These are phyloP conservation scores for Antechinus flavipes DNA, from an alignment of 2,113 vertebrate genomes.

Conservation along the genomic window DNA sequence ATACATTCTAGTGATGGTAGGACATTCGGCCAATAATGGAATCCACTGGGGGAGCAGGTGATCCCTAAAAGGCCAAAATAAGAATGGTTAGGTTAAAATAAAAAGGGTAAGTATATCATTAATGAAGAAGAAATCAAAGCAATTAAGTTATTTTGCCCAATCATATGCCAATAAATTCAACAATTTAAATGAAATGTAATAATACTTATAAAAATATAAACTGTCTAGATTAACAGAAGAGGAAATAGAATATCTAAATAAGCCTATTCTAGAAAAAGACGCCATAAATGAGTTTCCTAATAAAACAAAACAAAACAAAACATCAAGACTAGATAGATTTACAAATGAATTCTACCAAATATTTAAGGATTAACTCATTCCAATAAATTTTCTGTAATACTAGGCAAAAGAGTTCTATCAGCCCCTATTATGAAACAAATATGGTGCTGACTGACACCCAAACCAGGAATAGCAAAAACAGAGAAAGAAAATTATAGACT, in stretches of 20 bases:
- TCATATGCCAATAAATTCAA: background rate
- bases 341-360: background rate
- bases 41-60: conserved; percentile 95
- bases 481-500: background rate
- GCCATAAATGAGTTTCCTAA: background rate
- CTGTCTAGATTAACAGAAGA: background rate
- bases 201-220: background rate
- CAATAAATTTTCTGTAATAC: background rate
- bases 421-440: background rate
- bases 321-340: background rate
- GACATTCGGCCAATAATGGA: conserved; percentile 92
- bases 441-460: no score
- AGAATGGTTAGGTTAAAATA: background rate
- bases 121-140: background rate
- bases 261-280: background rate
- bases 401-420: background rate
- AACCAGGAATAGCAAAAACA: background rate
- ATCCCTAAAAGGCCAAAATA: conserved; percentile 86
- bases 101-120: background rate
- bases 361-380: background rate
- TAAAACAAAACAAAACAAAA: background rate
- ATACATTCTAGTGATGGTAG: conserved; percentile 90
- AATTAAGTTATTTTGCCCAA: background rate
- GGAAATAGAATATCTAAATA: background rate
- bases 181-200: background rate